A percentile compares a stretch with the other conserved stretches of the same genome.
These are phyloP conservation scores for Ectemnius lituratus DNA, from an alignment of 2,888 invertebrate genomes.

Conservation along the genomic window DNA sequence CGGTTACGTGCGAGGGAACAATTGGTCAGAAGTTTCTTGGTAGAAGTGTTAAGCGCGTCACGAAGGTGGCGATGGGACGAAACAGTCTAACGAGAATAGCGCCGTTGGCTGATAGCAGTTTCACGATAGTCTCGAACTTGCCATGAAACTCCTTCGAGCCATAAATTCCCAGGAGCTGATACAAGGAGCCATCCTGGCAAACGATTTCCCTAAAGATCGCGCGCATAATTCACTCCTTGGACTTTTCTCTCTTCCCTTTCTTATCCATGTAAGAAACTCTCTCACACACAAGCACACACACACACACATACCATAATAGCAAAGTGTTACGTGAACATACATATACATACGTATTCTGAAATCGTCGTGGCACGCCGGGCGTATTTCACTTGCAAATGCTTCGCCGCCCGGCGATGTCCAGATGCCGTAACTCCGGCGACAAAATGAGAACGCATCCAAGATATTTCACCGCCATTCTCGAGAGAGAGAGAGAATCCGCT, in stretches of 20 bases:
- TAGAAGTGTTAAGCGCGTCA: too few relatives aligned
- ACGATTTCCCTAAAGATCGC: slow-evolving; percentile 10
- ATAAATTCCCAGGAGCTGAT: too few relatives aligned
- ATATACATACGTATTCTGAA: slow-evolving; percentile 39
- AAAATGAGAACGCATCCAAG: slow-evolving; percentile 4
- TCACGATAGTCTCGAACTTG: too few relatives aligned
- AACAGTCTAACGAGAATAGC: too few relatives aligned
- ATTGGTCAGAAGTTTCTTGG: too few relatives aligned
- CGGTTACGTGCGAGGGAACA: too few relatives aligned
- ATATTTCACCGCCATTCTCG: slow-evolving; percentile 25
- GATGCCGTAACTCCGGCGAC: slow-evolving; percentile 32
- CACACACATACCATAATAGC: too few relatives aligned
- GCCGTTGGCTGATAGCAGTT: too few relatives aligned
- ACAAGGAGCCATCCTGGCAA: neutral
- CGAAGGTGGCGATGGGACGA: too few relatives aligned
- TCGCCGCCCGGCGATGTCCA: slow-evolving; percentile 54
- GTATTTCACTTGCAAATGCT: slow-evolving; percentile 32
- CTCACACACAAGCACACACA: neutral
- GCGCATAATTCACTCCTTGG: slow-evolving; percentile 31
- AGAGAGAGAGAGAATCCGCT: neutral
- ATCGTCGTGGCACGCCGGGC: slow-evolving; percentile 16
- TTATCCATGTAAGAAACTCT: neutral
- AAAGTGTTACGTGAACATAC: neutral
- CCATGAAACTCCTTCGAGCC: too few relatives aligned
- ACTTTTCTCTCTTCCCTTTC: slow-evolving; percentile 17